Base-by-base conservation (phyloP, 2,113 vertebrate species). In the Shinisaurus crocodilurus region DNA sequence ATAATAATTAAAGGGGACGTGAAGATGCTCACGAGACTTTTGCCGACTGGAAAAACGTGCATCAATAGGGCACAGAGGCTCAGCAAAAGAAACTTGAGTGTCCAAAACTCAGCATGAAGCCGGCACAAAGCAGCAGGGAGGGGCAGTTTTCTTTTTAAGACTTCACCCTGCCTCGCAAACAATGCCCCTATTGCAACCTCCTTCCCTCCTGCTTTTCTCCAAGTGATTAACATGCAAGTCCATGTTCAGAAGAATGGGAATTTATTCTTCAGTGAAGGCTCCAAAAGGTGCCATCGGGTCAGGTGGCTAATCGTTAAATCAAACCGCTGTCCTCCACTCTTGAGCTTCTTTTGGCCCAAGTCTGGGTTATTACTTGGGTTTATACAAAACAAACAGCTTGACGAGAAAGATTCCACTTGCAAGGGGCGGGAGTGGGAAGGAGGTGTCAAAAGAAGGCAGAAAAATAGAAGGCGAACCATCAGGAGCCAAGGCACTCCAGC, bases 291-390 rank as follows among this genome's bases (percentile, higher is more conserved):
- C 90, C 90, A 94, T 95, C 90, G 95, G 97, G 97, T 98, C 97
- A 97, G 96, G 96, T 96, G 97, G 96, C 97, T 96, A 96, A 94
- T 97, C 95, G 94, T 97, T 97, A 97, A 97, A 98, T 98, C 97
- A 98, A 96, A 93, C 92, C 91, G 92, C 95, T 96, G 95, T 96
- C 93, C 93, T 95, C 96, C 91, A 93, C 91, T 91, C 94, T 96
- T 96, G 96, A 96, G 94, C 92, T 95, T 91, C 95, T 92, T 95
- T 94, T 94, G 92, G 92, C 94, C 93, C 89, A 20, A 65, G 89
- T 93, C 92, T 91, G 85, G 88, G 83, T 93, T 95, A 94, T 94
- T 95, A 93, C 95, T 96, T 1, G 93, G 96, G 95, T 95, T 97
- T 96, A 97, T 97, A 96, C 96, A 97, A 97, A 97, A 97, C 96